A percentile compares a stretch with the other conserved stretches of the same genome.
Evolutionary conservation across 2,113 vertebrate species (phyloP).

Genomic region (Rousettus leschenaultii): DNA sequence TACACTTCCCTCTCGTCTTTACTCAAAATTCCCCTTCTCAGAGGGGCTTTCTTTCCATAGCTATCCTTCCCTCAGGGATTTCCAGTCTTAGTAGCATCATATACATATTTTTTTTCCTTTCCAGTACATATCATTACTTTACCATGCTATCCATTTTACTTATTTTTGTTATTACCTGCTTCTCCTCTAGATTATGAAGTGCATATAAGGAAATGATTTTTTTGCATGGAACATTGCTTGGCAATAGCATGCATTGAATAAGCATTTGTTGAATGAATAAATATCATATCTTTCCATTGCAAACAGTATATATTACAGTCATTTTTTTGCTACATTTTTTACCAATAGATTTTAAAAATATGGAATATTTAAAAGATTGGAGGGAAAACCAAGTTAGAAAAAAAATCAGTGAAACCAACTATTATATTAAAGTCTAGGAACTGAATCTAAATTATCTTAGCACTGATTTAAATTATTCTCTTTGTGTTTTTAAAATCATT

Average conservation of each 20-base stretch:
- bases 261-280: background rate
- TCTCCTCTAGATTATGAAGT: background rate
- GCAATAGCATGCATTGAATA: background rate
- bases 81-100: background rate
- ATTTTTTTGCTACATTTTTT: background rate
- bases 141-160: background rate
- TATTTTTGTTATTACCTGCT: background rate
- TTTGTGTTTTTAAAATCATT: background rate
- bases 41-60: background rate
- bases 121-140: background rate
- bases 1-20: background rate
- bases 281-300: background rate
- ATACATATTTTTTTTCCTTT: background rate
- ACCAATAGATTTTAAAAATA: background rate
- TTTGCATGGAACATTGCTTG: background rate
- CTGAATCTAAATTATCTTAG: background rate
- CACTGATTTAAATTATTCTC: background rate
- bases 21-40: background rate
- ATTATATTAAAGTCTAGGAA: background rate
- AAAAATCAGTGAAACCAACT: background rate
- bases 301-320: background rate
- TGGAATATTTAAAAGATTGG: background rate
- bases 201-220: background rate
- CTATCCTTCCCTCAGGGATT: background rate
- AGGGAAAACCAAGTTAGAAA: background rate